Percentiles rank a stretch among this genome's conserved stretches.
phyloP scores from a whole-genome alignment of 2,113 vertebrate genomes.

The Salvelinus alpinus region DNA sequence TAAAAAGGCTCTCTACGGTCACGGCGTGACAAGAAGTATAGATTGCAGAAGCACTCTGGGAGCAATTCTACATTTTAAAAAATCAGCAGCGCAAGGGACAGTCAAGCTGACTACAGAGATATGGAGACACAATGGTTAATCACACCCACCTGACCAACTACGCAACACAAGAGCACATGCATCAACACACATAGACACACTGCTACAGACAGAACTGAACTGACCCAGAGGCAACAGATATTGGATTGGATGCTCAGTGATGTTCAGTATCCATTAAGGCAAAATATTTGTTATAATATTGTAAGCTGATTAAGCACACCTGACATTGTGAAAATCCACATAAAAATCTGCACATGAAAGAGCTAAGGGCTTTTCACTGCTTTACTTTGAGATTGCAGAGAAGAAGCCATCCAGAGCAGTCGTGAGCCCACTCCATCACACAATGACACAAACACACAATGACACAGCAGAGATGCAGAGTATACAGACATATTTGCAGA shows the following conservation, averaged over 20 bases:
- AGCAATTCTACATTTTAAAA: slow-evolving; percentile 67
- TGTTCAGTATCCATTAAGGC: too few species aligned
- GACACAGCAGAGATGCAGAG: neutral
- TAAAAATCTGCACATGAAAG: slow-evolving; percentile 58
- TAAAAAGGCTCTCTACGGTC: too few species aligned
- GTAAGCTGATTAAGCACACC: too few species aligned
- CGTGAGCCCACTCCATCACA: neutral
- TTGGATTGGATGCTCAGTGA: neutral
- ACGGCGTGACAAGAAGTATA: slow-evolving; percentile 11
- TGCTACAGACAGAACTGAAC: neutral
- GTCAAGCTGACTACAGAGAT: slow-evolving; percentile 67
- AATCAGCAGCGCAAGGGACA: slow-evolving; percentile 50
- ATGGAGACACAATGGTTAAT: slow-evolving; percentile 60
- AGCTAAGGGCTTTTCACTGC: slow-evolving; percentile 57
- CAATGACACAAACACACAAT: slow-evolving; percentile 1
- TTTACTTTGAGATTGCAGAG: slow-evolving; percentile 37
- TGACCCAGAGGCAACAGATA: too few species aligned
- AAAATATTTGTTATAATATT: neutral
- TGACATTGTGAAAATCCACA: too few species aligned
- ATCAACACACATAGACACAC: neutral
- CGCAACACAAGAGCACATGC: slow-evolving; percentile 27
- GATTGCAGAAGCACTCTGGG: slow-evolving; percentile 59
- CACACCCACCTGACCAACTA: slow-evolving; percentile 60
- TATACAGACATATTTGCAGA: neutral
- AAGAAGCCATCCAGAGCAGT: slow-evolving; percentile 7